These are phyloP conservation scores for Copidosoma floridanum DNA, from an alignment of 1,140 invertebrate genomes.

Conservation along the genomic window DNA sequence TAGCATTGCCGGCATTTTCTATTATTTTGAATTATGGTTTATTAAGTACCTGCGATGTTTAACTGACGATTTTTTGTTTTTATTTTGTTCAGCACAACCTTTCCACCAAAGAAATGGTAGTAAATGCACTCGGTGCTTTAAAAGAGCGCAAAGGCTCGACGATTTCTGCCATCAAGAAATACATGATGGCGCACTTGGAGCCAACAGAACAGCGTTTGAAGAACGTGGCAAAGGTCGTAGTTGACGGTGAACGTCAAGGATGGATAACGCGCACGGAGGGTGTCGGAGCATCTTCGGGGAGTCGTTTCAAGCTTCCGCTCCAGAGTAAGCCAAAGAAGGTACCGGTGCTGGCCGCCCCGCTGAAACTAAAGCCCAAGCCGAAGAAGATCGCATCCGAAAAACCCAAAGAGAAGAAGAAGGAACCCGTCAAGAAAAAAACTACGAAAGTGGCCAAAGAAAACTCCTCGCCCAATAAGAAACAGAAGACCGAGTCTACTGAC, in stretches of 20 bases:
- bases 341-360: too few species aligned
- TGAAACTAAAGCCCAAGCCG: neutral
- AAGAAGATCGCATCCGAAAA: neutral
- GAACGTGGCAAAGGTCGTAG: neutral
- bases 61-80: too few species aligned
- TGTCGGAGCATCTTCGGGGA: neutral
- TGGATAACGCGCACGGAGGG: conserved; percentile 9
- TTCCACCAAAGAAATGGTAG: conserved; percentile 23
- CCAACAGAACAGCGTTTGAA: neutral
- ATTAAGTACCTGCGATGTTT: too few species aligned
- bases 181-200: neutral
- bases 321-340: neutral
- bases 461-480: neutral
- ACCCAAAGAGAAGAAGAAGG: neutral
- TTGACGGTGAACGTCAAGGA: neutral
- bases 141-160: conserved; percentile 12
- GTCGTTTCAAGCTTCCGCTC: conserved; percentile 18
- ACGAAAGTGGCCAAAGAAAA: neutral
- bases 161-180: conserved; percentile 8
- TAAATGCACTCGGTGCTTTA: neutral
- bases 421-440: neutral
- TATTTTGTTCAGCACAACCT: too few species aligned
- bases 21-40: too few species aligned
- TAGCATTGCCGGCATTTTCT: too few species aligned
- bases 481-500: neutral